Evolutionary conservation across 2,888 invertebrate genomes (phyloP).

Genomic region (Sicus ferrugineus): DNA sequence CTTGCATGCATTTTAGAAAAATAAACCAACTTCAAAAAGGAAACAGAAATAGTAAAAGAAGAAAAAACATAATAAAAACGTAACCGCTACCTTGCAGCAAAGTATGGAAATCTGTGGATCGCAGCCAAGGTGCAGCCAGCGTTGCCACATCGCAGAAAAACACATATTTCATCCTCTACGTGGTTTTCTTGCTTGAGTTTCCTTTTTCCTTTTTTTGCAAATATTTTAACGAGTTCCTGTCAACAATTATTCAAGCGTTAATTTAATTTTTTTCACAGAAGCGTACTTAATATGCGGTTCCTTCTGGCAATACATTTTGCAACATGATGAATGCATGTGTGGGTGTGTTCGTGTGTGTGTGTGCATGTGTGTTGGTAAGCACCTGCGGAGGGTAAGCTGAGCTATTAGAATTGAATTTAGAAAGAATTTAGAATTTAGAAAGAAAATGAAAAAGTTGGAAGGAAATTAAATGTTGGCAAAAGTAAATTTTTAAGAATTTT

Average conservation of each 20-base stretch:
- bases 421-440: too few relatives aligned
- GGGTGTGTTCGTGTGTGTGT: background rate
- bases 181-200: constrained; percentile 12
- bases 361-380: too few relatives aligned
- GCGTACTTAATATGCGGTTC: background rate
- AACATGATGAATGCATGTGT: background rate
- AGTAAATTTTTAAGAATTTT: too few relatives aligned
- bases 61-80: background rate
- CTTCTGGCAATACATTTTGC: background rate
- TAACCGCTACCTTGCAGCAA: background rate
- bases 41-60: too few relatives aligned
- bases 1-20: too few relatives aligned
- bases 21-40: too few relatives aligned
- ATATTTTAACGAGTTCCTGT: constrained; percentile 37
- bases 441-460: too few relatives aligned
- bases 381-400: too few relatives aligned
- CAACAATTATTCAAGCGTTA: constrained; percentile 35
- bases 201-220: constrained; percentile 5
- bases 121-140: constrained; percentile 11
- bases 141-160: constrained; percentile 9
- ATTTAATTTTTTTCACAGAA: constrained; percentile 20
- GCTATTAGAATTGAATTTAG: too few relatives aligned
- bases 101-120: background rate
- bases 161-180: background rate
- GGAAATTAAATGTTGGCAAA: too few relatives aligned